Evolutionary conservation across 2,797 vertebrate species (phyloP).

Genomic region (Calcarius lapponicus): DNA sequence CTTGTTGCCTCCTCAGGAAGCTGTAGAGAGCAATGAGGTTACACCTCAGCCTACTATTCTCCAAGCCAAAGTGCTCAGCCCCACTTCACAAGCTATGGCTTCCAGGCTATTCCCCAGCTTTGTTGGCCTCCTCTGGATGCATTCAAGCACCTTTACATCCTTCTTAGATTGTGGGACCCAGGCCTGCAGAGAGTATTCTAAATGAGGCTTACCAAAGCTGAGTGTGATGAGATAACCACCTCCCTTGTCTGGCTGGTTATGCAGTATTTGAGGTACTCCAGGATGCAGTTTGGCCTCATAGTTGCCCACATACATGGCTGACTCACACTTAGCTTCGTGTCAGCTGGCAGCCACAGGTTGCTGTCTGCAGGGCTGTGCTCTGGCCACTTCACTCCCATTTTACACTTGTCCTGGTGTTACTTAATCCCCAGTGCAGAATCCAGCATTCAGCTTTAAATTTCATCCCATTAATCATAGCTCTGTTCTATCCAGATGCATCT

Average conservation of each 20-base stretch:
- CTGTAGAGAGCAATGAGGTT: not conserved
- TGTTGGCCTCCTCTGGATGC: accelerated
- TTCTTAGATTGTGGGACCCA: not conserved
- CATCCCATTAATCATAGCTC: not conserved
- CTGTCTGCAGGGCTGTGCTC: not conserved
- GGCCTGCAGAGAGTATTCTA: not conserved
- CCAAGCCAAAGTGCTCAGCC: not conserved
- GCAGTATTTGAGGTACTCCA: not conserved
- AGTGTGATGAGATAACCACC: not conserved
- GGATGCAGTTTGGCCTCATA: not conserved
- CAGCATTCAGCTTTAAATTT: not conserved
- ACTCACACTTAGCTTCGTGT: not conserved
- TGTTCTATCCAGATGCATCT: not conserved
- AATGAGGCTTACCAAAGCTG: not conserved
- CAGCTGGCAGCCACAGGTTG: not conserved
- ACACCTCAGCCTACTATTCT: not conserved
- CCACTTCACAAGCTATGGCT: not conserved
- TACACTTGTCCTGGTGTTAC: not conserved
- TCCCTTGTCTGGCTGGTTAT: not conserved
- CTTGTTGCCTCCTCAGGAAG: not conserved
- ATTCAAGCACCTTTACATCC: not conserved
- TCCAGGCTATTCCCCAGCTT: not conserved
- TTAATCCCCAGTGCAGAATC: not conserved
- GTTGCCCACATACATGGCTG: not conserved
- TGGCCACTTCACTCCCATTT: not conserved